These are phyloP conservation scores for Eulemur rubriventer DNA, from an alignment of 2,797 vertebrate species.

Conservation along the genomic window DNA sequence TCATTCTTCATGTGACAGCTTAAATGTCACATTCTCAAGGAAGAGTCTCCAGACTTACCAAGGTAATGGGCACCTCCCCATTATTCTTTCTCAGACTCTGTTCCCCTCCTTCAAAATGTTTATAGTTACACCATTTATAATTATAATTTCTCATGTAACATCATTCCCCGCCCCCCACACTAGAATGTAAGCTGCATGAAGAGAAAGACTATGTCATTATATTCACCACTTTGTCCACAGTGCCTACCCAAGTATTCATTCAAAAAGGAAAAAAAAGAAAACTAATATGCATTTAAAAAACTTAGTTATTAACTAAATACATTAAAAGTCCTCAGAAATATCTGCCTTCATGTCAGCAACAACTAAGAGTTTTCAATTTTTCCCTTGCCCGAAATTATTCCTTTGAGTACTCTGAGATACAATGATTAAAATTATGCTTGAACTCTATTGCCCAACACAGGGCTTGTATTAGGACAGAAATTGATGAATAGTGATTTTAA, in stretches of 20 bases:
- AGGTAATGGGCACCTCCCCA: not conserved
- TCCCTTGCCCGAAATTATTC: not conserved
- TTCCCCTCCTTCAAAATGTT: not conserved
- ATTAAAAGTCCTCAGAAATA: slow-evolving; percentile 34
- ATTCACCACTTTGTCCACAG: not conserved
- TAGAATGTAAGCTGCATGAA: not conserved
- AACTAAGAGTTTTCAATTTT: not conserved
- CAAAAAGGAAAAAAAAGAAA: not conserved
- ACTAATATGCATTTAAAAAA: not conserved
- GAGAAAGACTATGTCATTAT: not conserved
- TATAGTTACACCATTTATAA: not conserved
- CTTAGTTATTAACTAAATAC: not conserved
- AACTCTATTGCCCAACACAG: not conserved
- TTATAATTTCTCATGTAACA: not conserved
- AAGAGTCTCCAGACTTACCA: not conserved
- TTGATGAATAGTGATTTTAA: slow-evolving; percentile 42
- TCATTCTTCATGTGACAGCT: not conserved
- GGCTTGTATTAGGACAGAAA: not conserved
- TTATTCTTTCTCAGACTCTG: not conserved
- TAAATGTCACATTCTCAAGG: not conserved
- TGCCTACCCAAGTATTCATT: not conserved
- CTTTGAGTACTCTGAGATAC: not conserved
- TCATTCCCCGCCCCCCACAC: not conserved
- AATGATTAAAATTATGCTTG: not conserved
- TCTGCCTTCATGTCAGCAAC: not conserved